phyloP scores from a whole-genome alignment of 2,113 vertebrate species.

The Laticauda colubrina region DNA sequence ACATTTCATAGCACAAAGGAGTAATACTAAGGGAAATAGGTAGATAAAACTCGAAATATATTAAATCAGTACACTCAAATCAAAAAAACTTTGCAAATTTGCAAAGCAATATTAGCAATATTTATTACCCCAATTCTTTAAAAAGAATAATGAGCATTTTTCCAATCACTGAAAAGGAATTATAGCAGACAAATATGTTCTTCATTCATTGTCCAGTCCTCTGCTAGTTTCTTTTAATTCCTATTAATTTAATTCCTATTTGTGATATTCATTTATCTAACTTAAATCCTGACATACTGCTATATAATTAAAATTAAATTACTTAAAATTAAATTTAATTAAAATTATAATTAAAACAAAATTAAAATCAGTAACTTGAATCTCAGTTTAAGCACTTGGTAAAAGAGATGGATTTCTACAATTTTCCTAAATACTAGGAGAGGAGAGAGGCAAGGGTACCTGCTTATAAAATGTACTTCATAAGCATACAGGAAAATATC shows the following conservation, averaged over 20 bases:
- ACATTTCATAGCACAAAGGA: not conserved
- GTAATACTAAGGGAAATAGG: no score
- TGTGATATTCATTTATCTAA: not conserved
- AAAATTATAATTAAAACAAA: not conserved
- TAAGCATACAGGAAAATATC: not conserved
- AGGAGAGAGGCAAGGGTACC: not conserved
- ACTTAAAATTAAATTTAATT: no score
- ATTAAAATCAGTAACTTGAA: not conserved
- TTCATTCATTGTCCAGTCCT: not conserved
- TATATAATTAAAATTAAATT: not conserved
- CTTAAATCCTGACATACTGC: not conserved
- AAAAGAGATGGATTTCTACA: not conserved
- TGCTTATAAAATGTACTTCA: not conserved
- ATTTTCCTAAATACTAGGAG: not conserved
- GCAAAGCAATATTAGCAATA: not conserved
- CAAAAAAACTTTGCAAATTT: not conserved
- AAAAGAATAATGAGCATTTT: not conserved
- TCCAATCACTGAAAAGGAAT: not conserved
- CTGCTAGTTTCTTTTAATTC: not conserved
- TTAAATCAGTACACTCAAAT: no score
- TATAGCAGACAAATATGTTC: not conserved
- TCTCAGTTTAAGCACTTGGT: not conserved
- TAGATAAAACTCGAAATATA: not conserved
- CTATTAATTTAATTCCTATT: not conserved
- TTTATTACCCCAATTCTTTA: not conserved